Evolutionary conservation across 2,113 vertebrate species (phyloP).

Genomic region (Dryoscopus gambensis): DNA sequence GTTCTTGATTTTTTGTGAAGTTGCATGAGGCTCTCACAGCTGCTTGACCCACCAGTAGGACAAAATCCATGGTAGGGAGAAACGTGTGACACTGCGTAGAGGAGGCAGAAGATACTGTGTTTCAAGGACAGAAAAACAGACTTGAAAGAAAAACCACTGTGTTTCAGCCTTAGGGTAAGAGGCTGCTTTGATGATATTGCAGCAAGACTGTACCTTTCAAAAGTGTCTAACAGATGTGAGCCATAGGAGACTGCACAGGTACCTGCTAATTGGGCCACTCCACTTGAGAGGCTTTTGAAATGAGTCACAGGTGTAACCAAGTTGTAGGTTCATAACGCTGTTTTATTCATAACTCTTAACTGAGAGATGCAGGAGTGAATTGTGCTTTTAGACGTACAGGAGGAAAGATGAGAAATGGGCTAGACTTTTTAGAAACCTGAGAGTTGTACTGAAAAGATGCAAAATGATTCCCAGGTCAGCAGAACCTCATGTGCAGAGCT

Average conservation of each 20-base stretch:
- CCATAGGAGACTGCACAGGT: not conserved
- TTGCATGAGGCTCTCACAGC: not conserved
- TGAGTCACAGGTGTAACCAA: not conserved
- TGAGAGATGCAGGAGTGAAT: not conserved
- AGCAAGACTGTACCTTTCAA: not conserved
- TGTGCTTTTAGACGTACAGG: not conserved
- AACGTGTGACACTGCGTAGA: fast-evolving
- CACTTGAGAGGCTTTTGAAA: not conserved
- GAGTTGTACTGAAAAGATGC: not conserved
- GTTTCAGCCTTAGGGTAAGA: not conserved
- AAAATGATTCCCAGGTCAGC: not conserved
- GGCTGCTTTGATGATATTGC: not conserved
- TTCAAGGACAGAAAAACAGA: not conserved
- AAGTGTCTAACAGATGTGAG: not conserved
- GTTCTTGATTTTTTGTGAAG: not conserved
- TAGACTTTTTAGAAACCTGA: not conserved
- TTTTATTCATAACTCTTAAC: not conserved
- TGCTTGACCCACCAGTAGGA: not conserved
- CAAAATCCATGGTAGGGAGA: not conserved
- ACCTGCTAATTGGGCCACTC: not conserved
- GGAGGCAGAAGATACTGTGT: not conserved
- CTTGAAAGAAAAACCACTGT: not conserved
- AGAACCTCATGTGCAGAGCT: not conserved
- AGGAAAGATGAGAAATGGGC: not conserved
- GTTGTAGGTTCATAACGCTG: not conserved